Base-by-base conservation (phyloP, 1,140 invertebrate species). In the Drosophila pandora region DNA sequence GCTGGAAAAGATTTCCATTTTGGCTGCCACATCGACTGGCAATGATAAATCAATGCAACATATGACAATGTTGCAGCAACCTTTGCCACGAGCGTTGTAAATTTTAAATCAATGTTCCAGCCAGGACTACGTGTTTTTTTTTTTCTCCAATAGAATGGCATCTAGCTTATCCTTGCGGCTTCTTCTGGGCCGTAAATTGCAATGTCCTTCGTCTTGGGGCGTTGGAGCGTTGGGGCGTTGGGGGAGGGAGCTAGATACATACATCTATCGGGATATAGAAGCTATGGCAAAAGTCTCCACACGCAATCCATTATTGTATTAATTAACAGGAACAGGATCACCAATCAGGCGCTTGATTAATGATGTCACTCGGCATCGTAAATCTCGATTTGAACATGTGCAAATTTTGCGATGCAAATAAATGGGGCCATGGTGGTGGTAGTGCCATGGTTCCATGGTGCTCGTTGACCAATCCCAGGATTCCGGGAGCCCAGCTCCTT, bases 271-370 rank as follows among this genome's bases (percentile, higher is more conserved):
- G 56, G 41, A 41, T 41, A 41, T 30, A 53, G 50, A 47, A 58
- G 28, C 8, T 32, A 39, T 23, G 43, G 12, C 39, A 57, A 58
- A 49, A 58, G 71, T 34, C 70, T 75, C 68, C 63, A 37, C 85
- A 78, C 65, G 75, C 90, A 85, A 91, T 91, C 87, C 82, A 91
- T 91, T 91, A 91, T 91, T 91, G 90, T 91, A 91, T 91, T 91
- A 91, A 91, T 91, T 91, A 91, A 91, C 90, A 91, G 88, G 88
- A 91, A 91, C 90, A 91, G 90, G 90, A 91, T 91, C 90, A 91
- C 90, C 90, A 91, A 91, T 91, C 90, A 91, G 91, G 73, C 78
- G 90, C 91, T 90, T 91, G 90, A 91, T 91, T 91, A 91, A 91
- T 91, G 90, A 91, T 91, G 90, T 91, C 90, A 91, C 84, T 90